Evolutionary conservation across 2,797 vertebrate genomes (phyloP).

Genomic region (Eospalax fontanierii): DNA sequence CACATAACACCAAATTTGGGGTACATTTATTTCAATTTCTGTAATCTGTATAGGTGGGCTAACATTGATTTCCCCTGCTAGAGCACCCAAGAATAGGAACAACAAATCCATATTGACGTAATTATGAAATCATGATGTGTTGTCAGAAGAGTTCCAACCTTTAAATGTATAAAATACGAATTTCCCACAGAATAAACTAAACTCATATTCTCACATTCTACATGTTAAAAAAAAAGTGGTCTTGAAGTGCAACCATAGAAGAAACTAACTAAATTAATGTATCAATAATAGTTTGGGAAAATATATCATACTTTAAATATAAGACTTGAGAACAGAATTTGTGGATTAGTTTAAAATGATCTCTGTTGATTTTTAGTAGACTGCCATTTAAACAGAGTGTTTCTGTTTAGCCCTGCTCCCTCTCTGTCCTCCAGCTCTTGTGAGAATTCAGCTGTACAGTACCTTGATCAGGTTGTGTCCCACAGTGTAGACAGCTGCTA

Average conservation of each 20-base stretch:
- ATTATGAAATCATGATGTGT: neutral
- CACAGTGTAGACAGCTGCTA: slow-evolving; percentile 90
- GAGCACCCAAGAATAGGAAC: neutral
- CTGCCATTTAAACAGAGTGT: neutral
- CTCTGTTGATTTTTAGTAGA: neutral
- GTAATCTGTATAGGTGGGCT: neutral
- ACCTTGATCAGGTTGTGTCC: slow-evolving; percentile 99
- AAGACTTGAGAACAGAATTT: neutral
- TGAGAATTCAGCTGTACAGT: slow-evolving; percentile 80
- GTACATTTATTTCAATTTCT: slow-evolving; percentile 28
- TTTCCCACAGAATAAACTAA: slow-evolving; percentile 43
- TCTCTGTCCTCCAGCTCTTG: neutral
- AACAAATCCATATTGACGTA: neutral
- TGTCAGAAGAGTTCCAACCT: neutral
- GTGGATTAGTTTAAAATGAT: neutral
- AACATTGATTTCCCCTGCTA: neutral
- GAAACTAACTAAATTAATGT: neutral
- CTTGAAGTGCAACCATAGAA: neutral
- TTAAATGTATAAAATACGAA: neutral
- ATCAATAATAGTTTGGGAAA: neutral
- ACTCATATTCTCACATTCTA: neutral
- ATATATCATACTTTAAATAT: neutral
- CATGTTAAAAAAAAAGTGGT: slow-evolving; percentile 28
- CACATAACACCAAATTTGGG: slow-evolving; percentile 33
- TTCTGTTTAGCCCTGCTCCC: neutral